Evolutionary conservation across 1,140 invertebrate genomes (phyloP).

Genomic region (Metopolophium dirhodum): DNA sequence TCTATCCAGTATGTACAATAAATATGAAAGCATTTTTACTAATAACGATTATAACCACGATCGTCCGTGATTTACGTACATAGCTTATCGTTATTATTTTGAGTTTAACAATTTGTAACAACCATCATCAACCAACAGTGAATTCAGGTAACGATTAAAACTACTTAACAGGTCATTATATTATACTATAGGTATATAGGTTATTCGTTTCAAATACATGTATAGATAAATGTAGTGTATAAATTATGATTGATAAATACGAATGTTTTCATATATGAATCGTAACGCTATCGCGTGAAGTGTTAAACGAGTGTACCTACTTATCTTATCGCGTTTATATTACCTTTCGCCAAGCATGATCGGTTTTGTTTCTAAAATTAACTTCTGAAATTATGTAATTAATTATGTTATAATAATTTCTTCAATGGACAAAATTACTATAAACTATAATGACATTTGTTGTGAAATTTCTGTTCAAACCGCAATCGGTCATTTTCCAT

Average conservation of each 20-base stretch:
- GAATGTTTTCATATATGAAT: neutral
- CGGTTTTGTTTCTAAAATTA: neutral
- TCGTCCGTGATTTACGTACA: no score
- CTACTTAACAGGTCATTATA: neutral
- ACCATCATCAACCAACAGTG: neutral
- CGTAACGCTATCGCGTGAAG: neutral
- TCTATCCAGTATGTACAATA: neutral
- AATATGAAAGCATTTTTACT: neutral
- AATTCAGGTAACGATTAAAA: neutral
- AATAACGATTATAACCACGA: no score
- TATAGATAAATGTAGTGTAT: neutral
- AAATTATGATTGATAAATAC: neutral
- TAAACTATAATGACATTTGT: neutral
- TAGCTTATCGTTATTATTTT: neutral
- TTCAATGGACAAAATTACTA: neutral
- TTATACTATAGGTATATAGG: neutral
- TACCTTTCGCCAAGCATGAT: neutral
- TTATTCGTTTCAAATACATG: neutral
- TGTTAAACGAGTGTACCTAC: neutral
- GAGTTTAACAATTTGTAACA: neutral
- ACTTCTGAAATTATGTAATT: no score
- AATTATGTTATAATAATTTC: neutral
- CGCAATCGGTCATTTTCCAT: no score
- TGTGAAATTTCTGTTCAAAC: neutral
- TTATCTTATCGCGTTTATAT: neutral